Conservation (phyloP, 2,888 invertebrate genomes). For the Mesochorus sp. region DNA sequence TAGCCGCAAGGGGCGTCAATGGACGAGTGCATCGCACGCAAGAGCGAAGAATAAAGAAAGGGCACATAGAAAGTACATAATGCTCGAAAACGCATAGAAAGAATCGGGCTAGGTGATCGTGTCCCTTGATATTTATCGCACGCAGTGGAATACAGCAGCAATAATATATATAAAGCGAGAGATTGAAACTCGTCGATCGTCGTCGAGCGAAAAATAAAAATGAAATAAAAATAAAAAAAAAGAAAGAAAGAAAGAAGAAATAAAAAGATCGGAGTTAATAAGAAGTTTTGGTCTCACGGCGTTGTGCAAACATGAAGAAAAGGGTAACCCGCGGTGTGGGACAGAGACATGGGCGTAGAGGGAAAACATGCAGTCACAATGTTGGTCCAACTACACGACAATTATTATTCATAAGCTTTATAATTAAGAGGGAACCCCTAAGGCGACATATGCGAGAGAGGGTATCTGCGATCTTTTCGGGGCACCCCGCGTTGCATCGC, state of each 20-base stretch:
- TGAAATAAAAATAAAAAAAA: neutral
- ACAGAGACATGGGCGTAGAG: constrained; percentile 80
- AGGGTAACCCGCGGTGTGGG: constrained; percentile 75
- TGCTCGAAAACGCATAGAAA: neutral
- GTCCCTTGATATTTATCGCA: neutral
- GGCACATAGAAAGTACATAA: neutral
- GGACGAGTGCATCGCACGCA: constrained; percentile 18
- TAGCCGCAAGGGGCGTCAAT: constrained; percentile 37
- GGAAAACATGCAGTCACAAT: constrained; percentile 81
- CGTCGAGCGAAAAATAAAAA: constrained; percentile 12
- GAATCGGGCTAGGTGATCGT: constrained; percentile 7
- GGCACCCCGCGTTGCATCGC: constrained; percentile 64
- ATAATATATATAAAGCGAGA: constrained; percentile 26
- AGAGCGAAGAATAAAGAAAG: constrained; percentile 49
- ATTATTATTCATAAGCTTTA: constrained; percentile 81
- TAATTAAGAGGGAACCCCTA: constrained; percentile 78
- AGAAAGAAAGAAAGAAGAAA: neutral
- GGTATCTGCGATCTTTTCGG: constrained; percentile 71
- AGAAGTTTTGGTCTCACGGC: constrained; percentile 71
- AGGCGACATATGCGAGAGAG: constrained; percentile 46
- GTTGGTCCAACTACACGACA: constrained; percentile 82
- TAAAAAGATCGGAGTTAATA: constrained; percentile 56
- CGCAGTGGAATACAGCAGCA: neutral
- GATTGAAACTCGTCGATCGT: constrained; percentile 53
- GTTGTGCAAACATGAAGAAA: constrained; percentile 74